Conservation (phyloP, 2,888 invertebrate genomes). For the Pedicia rivosa region DNA sequence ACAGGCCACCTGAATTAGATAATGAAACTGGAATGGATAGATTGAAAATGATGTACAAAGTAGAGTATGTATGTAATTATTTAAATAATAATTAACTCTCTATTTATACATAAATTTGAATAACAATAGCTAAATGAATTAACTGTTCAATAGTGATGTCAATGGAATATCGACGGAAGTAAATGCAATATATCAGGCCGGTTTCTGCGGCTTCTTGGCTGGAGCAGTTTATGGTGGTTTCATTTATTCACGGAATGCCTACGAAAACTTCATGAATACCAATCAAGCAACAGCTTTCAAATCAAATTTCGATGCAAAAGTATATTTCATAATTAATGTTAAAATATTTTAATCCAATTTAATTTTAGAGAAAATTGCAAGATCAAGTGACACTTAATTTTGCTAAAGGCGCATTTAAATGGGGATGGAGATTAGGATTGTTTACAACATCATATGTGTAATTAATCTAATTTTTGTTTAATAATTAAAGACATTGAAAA, state of each 20-base stretch:
- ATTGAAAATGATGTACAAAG: conserved; percentile 22
- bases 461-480: conserved; percentile 15
- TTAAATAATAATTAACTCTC: not conserved
- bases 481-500: not conserved
- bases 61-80: conserved; percentile 21
- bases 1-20: conserved; percentile 10
- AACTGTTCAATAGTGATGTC: conserved; percentile 51
- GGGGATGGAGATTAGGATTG: conserved; percentile 49
- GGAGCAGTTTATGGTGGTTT: conserved; percentile 53
- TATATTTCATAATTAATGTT: conserved; percentile 18
- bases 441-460: conserved; percentile 57
- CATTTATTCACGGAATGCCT: conserved; percentile 39
- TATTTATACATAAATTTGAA: not conserved
- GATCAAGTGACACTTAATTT: conserved; percentile 51
- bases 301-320: conserved; percentile 51
- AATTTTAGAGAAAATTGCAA: conserved; percentile 48
- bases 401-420: conserved; percentile 51
- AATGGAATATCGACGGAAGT: conserved; percentile 45
- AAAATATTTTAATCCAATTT: conserved; percentile 9
- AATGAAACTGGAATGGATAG: conserved; percentile 26
- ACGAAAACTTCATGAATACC: conserved; percentile 49
- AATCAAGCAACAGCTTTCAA: conserved; percentile 57
- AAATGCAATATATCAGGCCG: conserved; percentile 40
- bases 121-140: too few species aligned
- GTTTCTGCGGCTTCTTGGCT: conserved; percentile 38